These are phyloP conservation scores for Idris sp. DNA, from an alignment of 1,140 invertebrate genomes.

Conservation along the genomic window DNA sequence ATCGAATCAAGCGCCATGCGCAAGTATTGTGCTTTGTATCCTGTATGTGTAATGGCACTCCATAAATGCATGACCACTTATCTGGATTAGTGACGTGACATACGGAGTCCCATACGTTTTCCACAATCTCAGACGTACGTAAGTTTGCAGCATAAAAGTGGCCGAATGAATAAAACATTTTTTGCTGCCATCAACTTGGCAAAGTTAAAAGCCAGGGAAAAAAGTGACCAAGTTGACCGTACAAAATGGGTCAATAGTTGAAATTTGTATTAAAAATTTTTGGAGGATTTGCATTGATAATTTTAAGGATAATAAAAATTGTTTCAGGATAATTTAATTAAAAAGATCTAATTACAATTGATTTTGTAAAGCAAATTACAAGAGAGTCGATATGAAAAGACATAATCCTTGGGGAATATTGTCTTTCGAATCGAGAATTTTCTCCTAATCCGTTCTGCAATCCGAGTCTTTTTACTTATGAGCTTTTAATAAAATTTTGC, in stretches of 20 bases:
- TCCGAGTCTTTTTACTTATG: slow-evolving; percentile 49
- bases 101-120: slow-evolving; percentile 69
- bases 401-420: slow-evolving; percentile 60
- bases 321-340: too few relatives aligned
- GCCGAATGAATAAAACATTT: slow-evolving; percentile 77
- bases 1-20: slow-evolving; percentile 50
- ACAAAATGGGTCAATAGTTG: slow-evolving; percentile 33
- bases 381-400: slow-evolving; percentile 25
- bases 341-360: too few relatives aligned
- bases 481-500: slow-evolving; percentile 36
- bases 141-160: slow-evolving; percentile 53
- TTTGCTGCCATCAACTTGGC: slow-evolving; percentile 30
- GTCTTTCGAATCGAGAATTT: slow-evolving; percentile 55
- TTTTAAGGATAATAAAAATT: too few relatives aligned
- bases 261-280: too few relatives aligned
- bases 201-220: slow-evolving; percentile 72
- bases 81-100: slow-evolving; percentile 75
- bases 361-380: too few relatives aligned
- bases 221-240: slow-evolving; percentile 26
- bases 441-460: slow-evolving; percentile 58
- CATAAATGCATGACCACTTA: slow-evolving; percentile 79
- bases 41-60: slow-evolving; percentile 59
- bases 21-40: slow-evolving; percentile 47
- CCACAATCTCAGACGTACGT: slow-evolving; percentile 39
- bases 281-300: too few relatives aligned